A percentile compares a stretch with the other conserved stretches of the same genome.
Conservation (phyloP, 2,888 invertebrate species). For the Pediacus dermestoides region DNA sequence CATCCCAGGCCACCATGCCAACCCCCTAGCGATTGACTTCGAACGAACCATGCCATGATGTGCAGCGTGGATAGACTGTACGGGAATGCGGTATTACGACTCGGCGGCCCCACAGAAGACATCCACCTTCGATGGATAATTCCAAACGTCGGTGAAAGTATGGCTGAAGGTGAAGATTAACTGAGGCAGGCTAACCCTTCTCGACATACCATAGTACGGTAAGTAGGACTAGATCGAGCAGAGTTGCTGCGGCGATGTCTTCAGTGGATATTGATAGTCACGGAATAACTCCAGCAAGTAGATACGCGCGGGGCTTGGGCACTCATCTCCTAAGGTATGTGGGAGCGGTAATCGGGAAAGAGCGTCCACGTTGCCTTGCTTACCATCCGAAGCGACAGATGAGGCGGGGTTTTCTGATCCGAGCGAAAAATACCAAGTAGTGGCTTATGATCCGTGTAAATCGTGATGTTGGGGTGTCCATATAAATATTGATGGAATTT, state of each 20-base stretch:
- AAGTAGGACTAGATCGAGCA: neutral
- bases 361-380: neutral
- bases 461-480: neutral
- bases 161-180: neutral
- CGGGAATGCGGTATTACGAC: neutral
- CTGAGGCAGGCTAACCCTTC: neutral
- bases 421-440: neutral
- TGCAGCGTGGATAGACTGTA: neutral
- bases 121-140: neutral
- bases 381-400: neutral
- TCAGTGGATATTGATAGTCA: neutral
- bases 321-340: neutral
- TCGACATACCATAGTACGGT: neutral
- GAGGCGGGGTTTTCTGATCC: neutral
- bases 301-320: neutral
- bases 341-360: neutral
- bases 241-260: neutral
- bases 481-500: slow-evolving; percentile 1
- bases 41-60: neutral
- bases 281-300: neutral
- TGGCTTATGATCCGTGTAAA: neutral
- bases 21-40: neutral
- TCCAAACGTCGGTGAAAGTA: neutral
- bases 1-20: neutral
- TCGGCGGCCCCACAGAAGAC: neutral